phyloP scores from a whole-genome alignment of 2,888 invertebrate species.

The Polyommatus icarus region DNA sequence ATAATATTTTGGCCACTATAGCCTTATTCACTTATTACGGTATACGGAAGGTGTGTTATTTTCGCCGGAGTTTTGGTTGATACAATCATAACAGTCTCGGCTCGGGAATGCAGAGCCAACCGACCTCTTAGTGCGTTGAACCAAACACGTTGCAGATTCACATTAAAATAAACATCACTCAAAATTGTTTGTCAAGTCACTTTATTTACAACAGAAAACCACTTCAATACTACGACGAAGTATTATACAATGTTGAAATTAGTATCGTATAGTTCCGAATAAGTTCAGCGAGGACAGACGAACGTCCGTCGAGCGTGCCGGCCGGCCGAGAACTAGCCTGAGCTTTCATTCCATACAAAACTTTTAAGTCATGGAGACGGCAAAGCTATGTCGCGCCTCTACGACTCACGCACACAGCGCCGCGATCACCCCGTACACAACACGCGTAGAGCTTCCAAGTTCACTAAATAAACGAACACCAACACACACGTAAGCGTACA shows the following conservation, averaged over 20 bases:
- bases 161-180: constrained; percentile 74
- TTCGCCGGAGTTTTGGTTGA: constrained; percentile 62
- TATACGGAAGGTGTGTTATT: constrained; percentile 32
- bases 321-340: constrained; percentile 76
- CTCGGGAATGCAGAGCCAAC: constrained; percentile 68
- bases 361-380: constrained; percentile 81
- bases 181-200: constrained; percentile 54
- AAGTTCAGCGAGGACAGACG: constrained; percentile 62
- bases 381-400: constrained; percentile 80
- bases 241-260: not conserved
- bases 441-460: constrained; percentile 79
- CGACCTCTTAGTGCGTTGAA: constrained; percentile 80
- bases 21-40: not conserved
- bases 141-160: constrained; percentile 79
- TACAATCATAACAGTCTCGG: constrained; percentile 61
- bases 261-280: constrained; percentile 66
- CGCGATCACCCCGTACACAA: constrained; percentile 75
- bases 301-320: constrained; percentile 67
- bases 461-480: constrained; percentile 80
- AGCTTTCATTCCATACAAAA: constrained; percentile 74
- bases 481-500: constrained; percentile 74
- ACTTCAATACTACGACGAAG: constrained; percentile 42
- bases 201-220: constrained; percentile 52
- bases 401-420: constrained; percentile 74
- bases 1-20: not conserved